A percentile compares a stretch with the other conserved stretches of the same genome.
These are phyloP conservation scores for Glaucomys volans DNA, from an alignment of 2,113 vertebrate genomes.

Conservation along the genomic window DNA sequence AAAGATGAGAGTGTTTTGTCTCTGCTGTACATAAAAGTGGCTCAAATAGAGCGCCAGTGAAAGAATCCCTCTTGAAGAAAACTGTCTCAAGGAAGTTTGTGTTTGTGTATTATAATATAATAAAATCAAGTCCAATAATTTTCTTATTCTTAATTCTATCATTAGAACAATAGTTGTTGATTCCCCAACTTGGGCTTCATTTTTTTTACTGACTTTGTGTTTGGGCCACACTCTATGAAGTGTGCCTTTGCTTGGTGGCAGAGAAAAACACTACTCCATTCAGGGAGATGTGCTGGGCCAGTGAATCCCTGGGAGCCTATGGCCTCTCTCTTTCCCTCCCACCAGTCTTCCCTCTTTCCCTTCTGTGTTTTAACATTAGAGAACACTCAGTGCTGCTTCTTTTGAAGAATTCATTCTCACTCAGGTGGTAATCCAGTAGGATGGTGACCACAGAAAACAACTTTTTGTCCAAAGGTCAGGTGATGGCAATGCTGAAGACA, in stretches of 20 bases:
- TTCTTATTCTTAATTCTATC: neutral
- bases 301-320: neutral
- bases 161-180: neutral
- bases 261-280: neutral
- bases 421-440: neutral
- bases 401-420: neutral
- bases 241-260: neutral
- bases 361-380: neutral
- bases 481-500: neutral
- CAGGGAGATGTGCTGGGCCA: accelerated
- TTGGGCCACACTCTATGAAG: too few species aligned
- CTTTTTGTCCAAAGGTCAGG: neutral
- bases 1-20: slow-evolving; percentile 5
- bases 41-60: neutral
- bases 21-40: neutral
- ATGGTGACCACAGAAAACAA: neutral
- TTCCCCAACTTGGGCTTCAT: neutral
- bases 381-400: neutral
- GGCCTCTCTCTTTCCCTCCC: too few species aligned
- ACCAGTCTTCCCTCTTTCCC: neutral
- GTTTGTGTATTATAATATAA: neutral
- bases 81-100: neutral
- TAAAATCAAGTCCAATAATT: neutral
- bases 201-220: neutral
- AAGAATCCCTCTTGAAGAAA: neutral